Evolutionary conservation across 2,797 vertebrate species (phyloP).

Genomic region (Gallirallus australis): DNA sequence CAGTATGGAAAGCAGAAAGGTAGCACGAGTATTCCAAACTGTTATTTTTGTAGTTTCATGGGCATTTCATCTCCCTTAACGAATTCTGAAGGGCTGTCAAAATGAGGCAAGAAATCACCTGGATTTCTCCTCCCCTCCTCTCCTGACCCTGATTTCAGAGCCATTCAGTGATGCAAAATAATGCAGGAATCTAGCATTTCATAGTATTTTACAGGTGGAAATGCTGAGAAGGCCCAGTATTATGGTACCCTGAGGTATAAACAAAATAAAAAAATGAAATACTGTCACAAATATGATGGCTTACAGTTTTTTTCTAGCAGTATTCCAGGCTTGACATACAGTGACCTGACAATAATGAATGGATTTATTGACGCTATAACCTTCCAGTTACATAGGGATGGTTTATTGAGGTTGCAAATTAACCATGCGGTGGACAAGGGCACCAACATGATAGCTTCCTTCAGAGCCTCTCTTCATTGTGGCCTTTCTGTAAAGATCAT

Average conservation of each 20-base stretch:
- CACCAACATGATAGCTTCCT: not conserved
- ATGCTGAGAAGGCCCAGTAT: not conserved
- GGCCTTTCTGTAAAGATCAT: not conserved
- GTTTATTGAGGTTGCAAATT: not conserved
- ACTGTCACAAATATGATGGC: not conserved
- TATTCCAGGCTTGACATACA: not conserved
- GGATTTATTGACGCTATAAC: not conserved
- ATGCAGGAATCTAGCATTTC: not conserved
- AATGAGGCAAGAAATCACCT: conserved; percentile 13
- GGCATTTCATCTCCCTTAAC: conserved; percentile 3
- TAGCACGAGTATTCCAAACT: not conserved
- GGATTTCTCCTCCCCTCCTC: not conserved
- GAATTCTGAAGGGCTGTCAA: conserved; percentile 37
- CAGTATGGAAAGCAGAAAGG: not conserved
- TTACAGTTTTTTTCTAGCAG: not conserved
- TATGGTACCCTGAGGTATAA: not conserved
- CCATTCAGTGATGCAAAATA: conserved; percentile 22
- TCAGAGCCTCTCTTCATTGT: not conserved
- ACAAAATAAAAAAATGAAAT: not conserved
- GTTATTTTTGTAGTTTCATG: not conserved
- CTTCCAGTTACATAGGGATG: not conserved
- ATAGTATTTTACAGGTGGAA: not conserved
- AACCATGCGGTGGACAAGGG: not conserved
- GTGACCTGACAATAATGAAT: not conserved
- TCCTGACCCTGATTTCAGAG: conserved; percentile 13